Conservation (phyloP, 1,140 invertebrate genomes). For the Yoshiicerus persimilis region DNA sequence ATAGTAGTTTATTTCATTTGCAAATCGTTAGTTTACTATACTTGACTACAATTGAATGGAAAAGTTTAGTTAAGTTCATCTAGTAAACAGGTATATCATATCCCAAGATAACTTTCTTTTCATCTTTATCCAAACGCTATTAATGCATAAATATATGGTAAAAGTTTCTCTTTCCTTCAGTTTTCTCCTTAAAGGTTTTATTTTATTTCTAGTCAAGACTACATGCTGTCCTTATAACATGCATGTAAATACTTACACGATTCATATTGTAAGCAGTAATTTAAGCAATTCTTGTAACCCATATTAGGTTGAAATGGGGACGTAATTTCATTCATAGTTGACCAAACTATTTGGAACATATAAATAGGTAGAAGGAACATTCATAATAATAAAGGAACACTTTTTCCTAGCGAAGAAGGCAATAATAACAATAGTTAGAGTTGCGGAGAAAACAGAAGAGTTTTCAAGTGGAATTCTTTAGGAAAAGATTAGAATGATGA, state of each 20-base stretch:
- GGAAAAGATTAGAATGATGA: conserved; percentile 13
- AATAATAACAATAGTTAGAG: not conserved
- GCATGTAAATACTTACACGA: too few relatives aligned
- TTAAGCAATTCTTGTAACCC: too few relatives aligned
- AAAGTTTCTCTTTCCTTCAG: not conserved
- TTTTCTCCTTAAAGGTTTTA: not conserved
- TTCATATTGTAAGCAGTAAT: too few relatives aligned
- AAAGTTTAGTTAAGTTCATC: not conserved
- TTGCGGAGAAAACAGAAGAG: not conserved
- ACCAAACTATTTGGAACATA: not conserved
- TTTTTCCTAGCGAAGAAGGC: not conserved
- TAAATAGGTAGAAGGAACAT: not conserved
- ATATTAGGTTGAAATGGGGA: too few relatives aligned
- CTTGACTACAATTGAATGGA: not conserved
- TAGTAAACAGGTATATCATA: not conserved
- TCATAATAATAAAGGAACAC: not conserved
- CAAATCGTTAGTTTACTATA: not conserved
- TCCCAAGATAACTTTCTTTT: not conserved
- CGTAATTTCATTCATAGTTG: too few relatives aligned
- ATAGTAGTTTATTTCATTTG: not conserved
- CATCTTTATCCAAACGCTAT: not conserved
- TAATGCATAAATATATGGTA: not conserved
- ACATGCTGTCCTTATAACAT: too few relatives aligned
- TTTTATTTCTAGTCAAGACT: not conserved
- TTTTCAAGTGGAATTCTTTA: not conserved